Percentiles rank a stretch among this genome's conserved stretches.
Conservation (phyloP, 2,888 invertebrate genomes). For the Caenorhabditis becei region DNA sequence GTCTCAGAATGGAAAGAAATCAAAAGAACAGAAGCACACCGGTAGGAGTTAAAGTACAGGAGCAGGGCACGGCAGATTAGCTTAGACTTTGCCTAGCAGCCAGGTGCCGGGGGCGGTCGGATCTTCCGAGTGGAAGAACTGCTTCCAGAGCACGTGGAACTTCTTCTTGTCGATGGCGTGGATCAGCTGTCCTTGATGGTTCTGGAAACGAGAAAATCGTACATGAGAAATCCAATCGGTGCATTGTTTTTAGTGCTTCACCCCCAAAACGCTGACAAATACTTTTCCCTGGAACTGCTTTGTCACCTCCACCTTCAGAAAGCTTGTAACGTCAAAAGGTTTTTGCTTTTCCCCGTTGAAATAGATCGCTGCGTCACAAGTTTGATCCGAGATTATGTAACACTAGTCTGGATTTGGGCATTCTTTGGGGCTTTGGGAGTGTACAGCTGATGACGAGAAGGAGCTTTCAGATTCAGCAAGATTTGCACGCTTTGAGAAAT, state of each 20-base stretch:
- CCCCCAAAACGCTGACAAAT: no score
- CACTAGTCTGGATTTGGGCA: constrained; percentile 12
- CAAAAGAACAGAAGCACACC: constrained; percentile 29
- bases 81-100: constrained; percentile 55
- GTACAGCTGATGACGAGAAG: not conserved
- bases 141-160: constrained; percentile 60
- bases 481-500: constrained; percentile 20
- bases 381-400: constrained; percentile 2
- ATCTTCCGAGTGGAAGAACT: constrained; percentile 63
- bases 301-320: no score
- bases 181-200: constrained; percentile 54
- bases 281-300: no score
- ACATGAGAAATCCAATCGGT: no score
- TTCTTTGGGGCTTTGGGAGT: not conserved
- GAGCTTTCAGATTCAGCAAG: constrained; percentile 13
- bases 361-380: constrained; percentile 1
- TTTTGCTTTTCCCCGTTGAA: not conserved
- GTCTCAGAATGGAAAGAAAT: constrained; percentile 10
- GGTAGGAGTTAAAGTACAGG: constrained; percentile 32
- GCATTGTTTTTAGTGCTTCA: no score
- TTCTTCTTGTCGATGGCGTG: constrained; percentile 56
- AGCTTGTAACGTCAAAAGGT: not conserved
- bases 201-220: no score
- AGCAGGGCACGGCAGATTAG: not conserved
- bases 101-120: constrained; percentile 47